Evolutionary conservation across 2,797 vertebrate genomes (phyloP).

Genomic region (Megaceryle alcyon): DNA sequence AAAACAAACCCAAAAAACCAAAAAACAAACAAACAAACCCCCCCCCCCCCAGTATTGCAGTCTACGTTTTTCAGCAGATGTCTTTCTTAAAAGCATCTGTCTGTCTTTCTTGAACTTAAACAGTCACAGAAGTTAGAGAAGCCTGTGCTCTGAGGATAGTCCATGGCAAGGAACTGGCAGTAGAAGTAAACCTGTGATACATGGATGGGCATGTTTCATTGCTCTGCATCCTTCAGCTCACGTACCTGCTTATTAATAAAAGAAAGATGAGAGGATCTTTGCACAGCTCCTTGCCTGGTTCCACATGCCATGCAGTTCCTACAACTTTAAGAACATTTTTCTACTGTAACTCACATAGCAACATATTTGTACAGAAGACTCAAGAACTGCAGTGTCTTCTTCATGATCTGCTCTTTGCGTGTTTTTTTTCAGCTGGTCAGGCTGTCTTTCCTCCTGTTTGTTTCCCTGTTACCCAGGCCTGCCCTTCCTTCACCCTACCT

Average conservation of each 20-base stretch:
- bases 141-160: neutral
- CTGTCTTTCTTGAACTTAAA: neutral
- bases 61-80: neutral
- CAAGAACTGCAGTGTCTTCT: fast-evolving
- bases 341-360: neutral
- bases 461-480: neutral
- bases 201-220: neutral
- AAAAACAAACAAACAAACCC: too few relatives aligned
- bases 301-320: neutral
- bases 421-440: neutral
- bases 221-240: neutral
- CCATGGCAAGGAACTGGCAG: neutral
- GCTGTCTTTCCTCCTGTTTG: neutral
- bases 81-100: neutral
- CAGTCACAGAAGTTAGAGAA: neutral
- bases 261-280: neutral
- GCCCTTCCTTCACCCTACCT: neutral
- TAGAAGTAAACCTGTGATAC: neutral
- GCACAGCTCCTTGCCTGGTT: neutral
- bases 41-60: neutral
- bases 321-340: neutral
- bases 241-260: neutral
- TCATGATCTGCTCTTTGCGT: neutral
- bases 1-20: too few relatives aligned
- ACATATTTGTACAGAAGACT: neutral